A percentile compares a stretch with the other conserved stretches of the same genome.
These are phyloP conservation scores for Emys orbicularis DNA, from an alignment of 2,797 vertebrate genomes.

Conservation along the genomic window DNA sequence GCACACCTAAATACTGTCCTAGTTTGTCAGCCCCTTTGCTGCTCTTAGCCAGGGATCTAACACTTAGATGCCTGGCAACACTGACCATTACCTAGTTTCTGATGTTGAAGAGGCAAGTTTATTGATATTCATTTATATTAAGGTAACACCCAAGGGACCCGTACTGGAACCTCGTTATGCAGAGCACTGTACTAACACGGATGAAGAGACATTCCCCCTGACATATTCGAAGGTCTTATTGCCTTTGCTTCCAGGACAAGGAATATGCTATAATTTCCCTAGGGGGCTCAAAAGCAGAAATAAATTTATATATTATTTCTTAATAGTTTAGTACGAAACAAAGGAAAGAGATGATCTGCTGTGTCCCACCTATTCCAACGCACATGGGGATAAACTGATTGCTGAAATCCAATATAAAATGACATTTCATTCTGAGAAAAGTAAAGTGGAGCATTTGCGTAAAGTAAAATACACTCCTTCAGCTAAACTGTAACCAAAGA, in stretches of 20 bases:
- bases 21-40: not conserved
- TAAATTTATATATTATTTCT: constrained; percentile 57
- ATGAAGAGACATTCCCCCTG: constrained; percentile 49
- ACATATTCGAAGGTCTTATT: not conserved
- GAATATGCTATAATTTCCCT: constrained; percentile 22
- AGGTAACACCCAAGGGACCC: constrained; percentile 52
- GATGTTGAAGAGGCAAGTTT: constrained; percentile 54
- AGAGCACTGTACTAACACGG: not conserved
- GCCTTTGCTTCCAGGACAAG: not conserved
- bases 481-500: constrained; percentile 29
- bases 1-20: not conserved
- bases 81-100: constrained; percentile 9
- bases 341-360: constrained; percentile 58
- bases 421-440: constrained; percentile 43
- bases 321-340: constrained; percentile 52
- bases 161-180: constrained; percentile 12
- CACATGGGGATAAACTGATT: constrained; percentile 54
- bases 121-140: constrained; percentile 65
- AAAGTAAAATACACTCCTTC: constrained; percentile 44
- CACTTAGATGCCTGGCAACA: constrained; percentile 36
- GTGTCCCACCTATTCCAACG: constrained; percentile 2
- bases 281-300: constrained; percentile 37
- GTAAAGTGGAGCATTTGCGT: constrained; percentile 54
- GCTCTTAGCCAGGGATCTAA: constrained; percentile 45
- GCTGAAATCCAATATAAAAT: constrained; percentile 49